Percentiles rank a stretch among this genome's conserved stretches.
These are phyloP conservation scores for Channa maculata DNA, from an alignment of 2,113 vertebrate species.

Conservation along the genomic window DNA sequence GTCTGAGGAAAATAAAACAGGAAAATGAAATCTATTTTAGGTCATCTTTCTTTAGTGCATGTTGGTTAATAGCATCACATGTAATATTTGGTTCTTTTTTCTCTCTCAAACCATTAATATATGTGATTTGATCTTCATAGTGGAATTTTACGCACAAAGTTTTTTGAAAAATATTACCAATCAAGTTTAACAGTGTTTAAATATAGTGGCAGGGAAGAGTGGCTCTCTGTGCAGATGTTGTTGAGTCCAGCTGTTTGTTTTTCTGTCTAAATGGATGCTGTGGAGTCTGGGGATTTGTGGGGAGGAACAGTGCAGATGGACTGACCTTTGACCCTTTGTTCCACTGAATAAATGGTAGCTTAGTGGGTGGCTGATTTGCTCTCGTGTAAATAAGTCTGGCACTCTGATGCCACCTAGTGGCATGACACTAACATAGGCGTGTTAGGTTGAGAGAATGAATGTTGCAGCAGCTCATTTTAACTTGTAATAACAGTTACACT, in stretches of 20 bases:
- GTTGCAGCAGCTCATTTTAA: neutral
- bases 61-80: neutral
- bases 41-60: neutral
- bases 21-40: constrained; percentile 1
- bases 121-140: neutral
- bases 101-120: neutral
- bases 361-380: constrained; percentile 31
- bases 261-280: constrained; percentile 63
- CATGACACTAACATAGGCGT: neutral
- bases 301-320: constrained; percentile 60
- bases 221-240: constrained; percentile 57
- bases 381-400: constrained; percentile 17
- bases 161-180: constrained; percentile 7
- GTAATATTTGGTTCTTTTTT: neutral
- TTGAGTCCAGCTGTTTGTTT: constrained; percentile 62
- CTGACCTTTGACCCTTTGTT: constrained; percentile 77
- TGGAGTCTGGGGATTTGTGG: constrained; percentile 70
- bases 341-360: constrained; percentile 55
- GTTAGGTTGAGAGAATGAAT: neutral
- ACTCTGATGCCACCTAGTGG: constrained; percentile 78
- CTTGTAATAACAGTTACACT: too few species aligned
- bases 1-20: constrained; percentile 19
- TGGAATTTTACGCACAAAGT: neutral
- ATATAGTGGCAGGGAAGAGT: constrained; percentile 27
- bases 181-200: constrained; percentile 22